Conservation (phyloP, 2,797 vertebrate genomes). For the Clarias pachynema region DNA sequence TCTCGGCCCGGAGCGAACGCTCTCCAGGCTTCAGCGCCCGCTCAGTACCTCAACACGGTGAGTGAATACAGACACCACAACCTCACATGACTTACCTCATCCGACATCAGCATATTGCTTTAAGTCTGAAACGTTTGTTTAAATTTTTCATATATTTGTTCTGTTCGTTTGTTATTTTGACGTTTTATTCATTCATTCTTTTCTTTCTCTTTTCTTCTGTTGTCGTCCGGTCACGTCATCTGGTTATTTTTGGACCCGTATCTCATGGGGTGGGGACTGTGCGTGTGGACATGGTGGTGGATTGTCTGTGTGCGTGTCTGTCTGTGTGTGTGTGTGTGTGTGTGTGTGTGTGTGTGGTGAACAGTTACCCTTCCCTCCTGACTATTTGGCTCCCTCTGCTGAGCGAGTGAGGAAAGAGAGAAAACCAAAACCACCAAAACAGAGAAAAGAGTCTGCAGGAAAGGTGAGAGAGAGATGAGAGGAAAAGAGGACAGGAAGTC, state of each 20-base stretch:
- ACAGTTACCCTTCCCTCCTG: slow-evolving; percentile 84
- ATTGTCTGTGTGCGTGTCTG: slow-evolving; percentile 15
- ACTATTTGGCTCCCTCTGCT: slow-evolving; percentile 83
- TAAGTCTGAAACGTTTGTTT: slow-evolving; percentile 53
- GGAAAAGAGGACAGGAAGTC: slow-evolving; percentile 24
- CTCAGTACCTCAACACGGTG: slow-evolving; percentile 78
- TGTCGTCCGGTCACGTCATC: slow-evolving; percentile 56
- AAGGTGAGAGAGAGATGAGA: slow-evolving; percentile 82
- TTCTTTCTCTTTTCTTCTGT: slow-evolving; percentile 59
- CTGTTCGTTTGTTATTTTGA: slow-evolving; percentile 50
- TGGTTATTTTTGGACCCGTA: slow-evolving; percentile 58
- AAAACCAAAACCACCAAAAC: slow-evolving; percentile 82
- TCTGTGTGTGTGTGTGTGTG: slow-evolving; percentile 59
- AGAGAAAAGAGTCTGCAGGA: slow-evolving; percentile 78
- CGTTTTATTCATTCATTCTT: slow-evolving; percentile 67
- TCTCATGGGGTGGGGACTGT: slow-evolving; percentile 59
- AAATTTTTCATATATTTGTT: slow-evolving; percentile 54
- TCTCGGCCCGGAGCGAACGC: slow-evolving; percentile 71
- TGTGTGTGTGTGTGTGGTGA: slow-evolving; percentile 64
- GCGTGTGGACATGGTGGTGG: slow-evolving; percentile 7
- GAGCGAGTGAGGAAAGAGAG: slow-evolving; percentile 83
- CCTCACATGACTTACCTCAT: slow-evolving; percentile 5
- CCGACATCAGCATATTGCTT: slow-evolving; percentile 53
- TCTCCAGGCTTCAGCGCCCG: slow-evolving; percentile 69
- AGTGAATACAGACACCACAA: slow-evolving; percentile 55